Base-by-base conservation (phyloP, 92 coral and sea anemone genomes). In the Diadumene lineata region DNA sequence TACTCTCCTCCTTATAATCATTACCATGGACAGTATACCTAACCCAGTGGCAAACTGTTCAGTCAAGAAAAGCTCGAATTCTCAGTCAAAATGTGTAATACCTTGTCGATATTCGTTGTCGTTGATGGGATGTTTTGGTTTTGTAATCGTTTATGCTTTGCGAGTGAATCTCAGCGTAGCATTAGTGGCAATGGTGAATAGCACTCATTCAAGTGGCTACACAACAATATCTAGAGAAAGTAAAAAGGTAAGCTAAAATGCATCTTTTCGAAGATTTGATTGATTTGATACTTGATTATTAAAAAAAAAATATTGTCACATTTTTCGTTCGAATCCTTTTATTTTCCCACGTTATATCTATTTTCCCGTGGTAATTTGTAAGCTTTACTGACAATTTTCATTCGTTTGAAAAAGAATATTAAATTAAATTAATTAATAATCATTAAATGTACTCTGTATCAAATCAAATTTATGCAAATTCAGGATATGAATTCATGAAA, bases 121-220 rank as follows among this genome's bases (percentile, higher is more conserved):
- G 17, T 66, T 83, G 0, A 51, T 94, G 64, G 88, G 86, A 0
- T 82, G 85, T 15, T 64, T 87, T 13, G 98, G 98, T 1, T 91
- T 94, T 64, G 82, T 82, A 31, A 92, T 91, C 26, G 94, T 89
- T 24, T 94, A 91, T 50, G 81, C 91, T 0, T 76, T 94, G 30
- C 80, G 98, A 55, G 98, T 92, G 43, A 94, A 94, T 58, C 71
- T 94, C 64, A 94, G 98, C 46, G 92, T 94, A 0, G 98, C 98
- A 26, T 69, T 94, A 22, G 98, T 94, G 32, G 98, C 91, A 13
- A 94, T 94, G 98, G 98, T 94, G 15, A 94, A 94, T 29, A 89
- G 93, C 25, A 83, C 98, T 22, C 83, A 74, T 28, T 83, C 88
- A 4, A 48, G 78, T 43, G 80, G 60, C 4, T 16, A 53, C 60